These are phyloP conservation scores for Polyodon spathula DNA, from an alignment of 2,113 vertebrate species.

Conservation along the genomic window DNA sequence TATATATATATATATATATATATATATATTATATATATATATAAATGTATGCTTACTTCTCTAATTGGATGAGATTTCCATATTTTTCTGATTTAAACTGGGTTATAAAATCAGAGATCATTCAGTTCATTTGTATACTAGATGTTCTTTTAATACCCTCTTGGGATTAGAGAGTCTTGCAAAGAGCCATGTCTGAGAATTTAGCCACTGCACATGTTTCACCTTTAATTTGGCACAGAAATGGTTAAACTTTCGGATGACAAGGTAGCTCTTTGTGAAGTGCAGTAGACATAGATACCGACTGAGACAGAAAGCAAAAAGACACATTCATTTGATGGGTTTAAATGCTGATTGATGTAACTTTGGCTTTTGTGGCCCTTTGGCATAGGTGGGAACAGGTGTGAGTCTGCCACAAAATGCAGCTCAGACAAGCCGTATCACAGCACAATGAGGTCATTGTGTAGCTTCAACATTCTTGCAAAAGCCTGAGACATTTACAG, in stretches of 20 bases:
- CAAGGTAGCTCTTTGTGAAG: constrained; percentile 10
- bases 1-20: too few relatives aligned
- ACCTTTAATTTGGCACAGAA: constrained; percentile 4
- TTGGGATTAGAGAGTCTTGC: too few relatives aligned
- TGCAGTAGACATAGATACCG: constrained; percentile 35
- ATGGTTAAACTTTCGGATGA: constrained; percentile 28
- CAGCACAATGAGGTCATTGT: constrained; percentile 67
- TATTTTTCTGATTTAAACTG: too few relatives aligned
- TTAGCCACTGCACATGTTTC: not conserved
- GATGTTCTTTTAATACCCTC: too few relatives aligned
- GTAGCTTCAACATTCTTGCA: constrained; percentile 58
- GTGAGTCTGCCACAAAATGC: constrained; percentile 64
- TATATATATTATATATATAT: too few relatives aligned
- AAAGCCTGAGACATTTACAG: constrained; percentile 54
- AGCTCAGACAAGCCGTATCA: constrained; percentile 54
- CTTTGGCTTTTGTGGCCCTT: constrained; percentile 61
- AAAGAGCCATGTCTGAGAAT: too few relatives aligned
- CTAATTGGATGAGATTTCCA: too few relatives aligned
- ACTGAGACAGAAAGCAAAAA: constrained; percentile 29
- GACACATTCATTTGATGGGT: constrained; percentile 33
- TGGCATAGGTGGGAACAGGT: constrained; percentile 73
- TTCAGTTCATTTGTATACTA: too few relatives aligned
- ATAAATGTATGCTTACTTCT: too few relatives aligned
- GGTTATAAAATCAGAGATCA: too few relatives aligned
- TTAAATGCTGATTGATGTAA: constrained; percentile 61